phyloP scores from a whole-genome alignment of 2,113 vertebrate species.

The Neofelis nebulosa region DNA sequence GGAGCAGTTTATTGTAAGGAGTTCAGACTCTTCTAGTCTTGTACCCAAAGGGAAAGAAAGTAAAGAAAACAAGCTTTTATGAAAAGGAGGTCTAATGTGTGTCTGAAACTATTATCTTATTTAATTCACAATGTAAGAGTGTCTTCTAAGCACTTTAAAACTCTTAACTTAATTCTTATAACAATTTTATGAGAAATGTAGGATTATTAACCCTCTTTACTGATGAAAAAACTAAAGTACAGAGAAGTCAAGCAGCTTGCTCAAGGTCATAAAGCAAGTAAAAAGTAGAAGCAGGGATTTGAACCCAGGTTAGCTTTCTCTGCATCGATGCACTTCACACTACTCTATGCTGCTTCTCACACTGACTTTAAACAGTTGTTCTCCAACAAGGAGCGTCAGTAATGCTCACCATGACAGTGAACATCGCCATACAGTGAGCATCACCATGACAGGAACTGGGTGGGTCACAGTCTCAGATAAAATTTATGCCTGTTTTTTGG shows the following conservation, averaged over 20 bases:
- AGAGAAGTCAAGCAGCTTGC: not conserved
- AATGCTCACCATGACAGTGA: not conserved
- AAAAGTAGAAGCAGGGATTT: not conserved
- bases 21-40: not conserved
- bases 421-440: not conserved
- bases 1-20: not conserved
- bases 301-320: not conserved
- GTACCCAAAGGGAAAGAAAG: not conserved
- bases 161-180: not conserved
- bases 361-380: not conserved
- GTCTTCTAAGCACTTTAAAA: not conserved
- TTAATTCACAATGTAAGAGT: not conserved
- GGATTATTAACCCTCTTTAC: not conserved
- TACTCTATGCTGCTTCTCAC: not conserved
- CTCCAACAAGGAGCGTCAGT: not conserved
- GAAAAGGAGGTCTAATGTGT: not conserved
- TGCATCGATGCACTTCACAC: not conserved
- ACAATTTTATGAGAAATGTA: not conserved
- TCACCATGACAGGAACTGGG: not conserved
- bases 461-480: not conserved
- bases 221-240: not conserved
- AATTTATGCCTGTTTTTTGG: not conserved
- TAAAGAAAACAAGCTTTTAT: not conserved
- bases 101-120: not conserved
- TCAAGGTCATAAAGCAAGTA: not conserved